phyloP scores from a whole-genome alignment of 2,888 invertebrate genomes.

The Ophion costatus region DNA sequence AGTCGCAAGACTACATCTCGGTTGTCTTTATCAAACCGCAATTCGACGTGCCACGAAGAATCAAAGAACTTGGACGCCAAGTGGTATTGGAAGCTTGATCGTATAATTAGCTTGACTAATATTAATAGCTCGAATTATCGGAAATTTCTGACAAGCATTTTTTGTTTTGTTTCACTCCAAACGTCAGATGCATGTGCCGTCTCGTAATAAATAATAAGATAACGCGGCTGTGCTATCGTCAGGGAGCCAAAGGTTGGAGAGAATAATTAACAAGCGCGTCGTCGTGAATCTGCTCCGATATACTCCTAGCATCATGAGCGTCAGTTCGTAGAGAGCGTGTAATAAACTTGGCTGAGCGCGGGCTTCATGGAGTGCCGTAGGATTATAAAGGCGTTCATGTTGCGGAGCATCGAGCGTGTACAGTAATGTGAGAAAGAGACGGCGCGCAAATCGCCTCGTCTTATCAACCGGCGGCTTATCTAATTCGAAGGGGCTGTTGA shows the following conservation, averaged over 20 bases:
- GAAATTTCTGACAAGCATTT: constrained; percentile 37
- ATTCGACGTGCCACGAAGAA: not conserved
- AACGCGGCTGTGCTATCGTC: constrained; percentile 27
- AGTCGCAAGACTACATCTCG: not conserved
- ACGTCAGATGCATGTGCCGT: not conserved
- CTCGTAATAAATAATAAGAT: constrained; percentile 54
- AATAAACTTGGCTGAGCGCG: constrained; percentile 48
- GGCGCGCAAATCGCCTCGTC: constrained; percentile 18
- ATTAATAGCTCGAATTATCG: constrained; percentile 55
- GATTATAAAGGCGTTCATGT: constrained; percentile 26
- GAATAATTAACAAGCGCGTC: constrained; percentile 58
- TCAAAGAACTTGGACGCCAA: not conserved
- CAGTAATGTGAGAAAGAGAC: constrained; percentile 31
- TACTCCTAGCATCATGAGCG: constrained; percentile 30
- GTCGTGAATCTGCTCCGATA: constrained; percentile 39
- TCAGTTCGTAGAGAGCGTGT: constrained; percentile 42
- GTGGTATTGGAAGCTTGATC: not conserved
- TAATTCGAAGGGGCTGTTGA: constrained; percentile 51
- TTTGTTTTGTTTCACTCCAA: not conserved
- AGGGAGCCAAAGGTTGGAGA: constrained; percentile 48
- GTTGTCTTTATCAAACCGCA: not conserved
- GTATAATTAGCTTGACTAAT: constrained; percentile 49
- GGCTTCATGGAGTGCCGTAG: constrained; percentile 22
- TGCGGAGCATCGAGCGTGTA: constrained; percentile 1
- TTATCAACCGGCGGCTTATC: constrained; percentile 58